Percentiles rank a stretch among this genome's conserved stretches.
Conservation (phyloP, 2,113 vertebrate species). For the Antigone vipio region DNA sequence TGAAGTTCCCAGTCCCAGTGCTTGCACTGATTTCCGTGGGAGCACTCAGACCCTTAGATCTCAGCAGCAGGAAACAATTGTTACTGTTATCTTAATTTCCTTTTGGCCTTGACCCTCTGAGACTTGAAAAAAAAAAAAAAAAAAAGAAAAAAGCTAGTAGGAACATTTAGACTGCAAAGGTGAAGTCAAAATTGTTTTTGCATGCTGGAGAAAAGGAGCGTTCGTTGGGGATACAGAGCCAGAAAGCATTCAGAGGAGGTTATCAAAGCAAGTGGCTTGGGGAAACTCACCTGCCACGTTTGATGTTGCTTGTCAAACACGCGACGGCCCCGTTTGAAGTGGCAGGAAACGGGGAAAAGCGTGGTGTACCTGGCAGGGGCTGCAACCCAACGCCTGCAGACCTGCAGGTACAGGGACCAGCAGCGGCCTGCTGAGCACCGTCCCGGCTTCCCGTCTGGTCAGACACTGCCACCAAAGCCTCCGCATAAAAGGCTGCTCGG, state of each 20-base stretch:
- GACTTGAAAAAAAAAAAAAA: not conserved
- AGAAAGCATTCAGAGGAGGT: not conserved
- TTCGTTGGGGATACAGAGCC: not conserved
- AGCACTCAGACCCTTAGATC: not conserved
- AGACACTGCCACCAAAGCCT: not conserved
- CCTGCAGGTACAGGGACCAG: not conserved
- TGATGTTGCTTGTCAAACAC: slow-evolving; percentile 8
- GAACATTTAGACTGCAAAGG: not conserved
- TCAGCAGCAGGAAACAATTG: not conserved
- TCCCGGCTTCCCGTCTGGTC: not conserved
- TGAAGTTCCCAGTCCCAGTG: not conserved
- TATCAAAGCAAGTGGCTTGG: slow-evolving; percentile 27
- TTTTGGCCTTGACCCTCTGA: not conserved
- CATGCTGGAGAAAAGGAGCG: not conserved
- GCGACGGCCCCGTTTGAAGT: not conserved
- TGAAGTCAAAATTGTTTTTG: not conserved
- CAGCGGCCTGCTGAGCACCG: not conserved
- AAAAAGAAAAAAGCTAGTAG: not conserved
- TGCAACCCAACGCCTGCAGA: not conserved
- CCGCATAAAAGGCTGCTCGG: not conserved
- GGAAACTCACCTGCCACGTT: slow-evolving; percentile 29
- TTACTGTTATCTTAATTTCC: not conserved
- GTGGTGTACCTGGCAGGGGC: not conserved
- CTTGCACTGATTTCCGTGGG: not conserved
- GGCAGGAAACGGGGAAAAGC: not conserved